Evolutionary conservation across 2,888 invertebrate species (phyloP), one percentile per base, ranked within the genome.

Genomic region (Scaptomyza polygonia): DNA sequence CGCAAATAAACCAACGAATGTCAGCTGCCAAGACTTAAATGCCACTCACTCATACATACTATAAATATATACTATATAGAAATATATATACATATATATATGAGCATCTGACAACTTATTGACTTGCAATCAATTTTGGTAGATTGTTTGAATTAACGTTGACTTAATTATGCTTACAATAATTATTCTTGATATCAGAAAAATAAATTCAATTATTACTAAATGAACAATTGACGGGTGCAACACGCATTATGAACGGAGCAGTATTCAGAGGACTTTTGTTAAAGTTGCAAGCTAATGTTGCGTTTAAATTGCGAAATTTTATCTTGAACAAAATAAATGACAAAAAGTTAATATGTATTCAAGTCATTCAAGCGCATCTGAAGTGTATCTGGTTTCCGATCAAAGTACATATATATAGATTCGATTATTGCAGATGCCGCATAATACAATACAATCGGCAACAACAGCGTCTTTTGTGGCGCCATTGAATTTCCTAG

Each of bases 1-100:
- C 82, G 55, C 79, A 66, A 55, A 66, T 77, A 55, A 56, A 72
- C 47, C 57, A 54, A 52, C 12, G 39, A 36, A 21, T 42, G 42
- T 34, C 30, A 14, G 52, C 34, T n/a, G n/a, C 18, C 36, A 18
- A 40, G 54, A 27, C 49, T 40, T 40, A 8, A 44, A 42, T 34
- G 29, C 47, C 43, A 53, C n/a, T 27, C 11, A 21, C 27, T 47
- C 36, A 51, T 3, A 12, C 5, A 29, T 6, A 44, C 12, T 25
- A 0, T 25, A 21, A 3, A 21, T 25, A 25, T 25, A 25, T 25
- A 25, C 5, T 25, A 5, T 25, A 32, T 9, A 25, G 8, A 51
- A n/a, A 36, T 9, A 32, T 12, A 8, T 4, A 34, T 9, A 29
- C 3, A 12, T 1, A 4, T 11, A 18, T 27, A 16, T 36, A 9